Evolutionary conservation across 2,797 vertebrate genomes (phyloP).

Genomic region (Lacerta agilis): DNA sequence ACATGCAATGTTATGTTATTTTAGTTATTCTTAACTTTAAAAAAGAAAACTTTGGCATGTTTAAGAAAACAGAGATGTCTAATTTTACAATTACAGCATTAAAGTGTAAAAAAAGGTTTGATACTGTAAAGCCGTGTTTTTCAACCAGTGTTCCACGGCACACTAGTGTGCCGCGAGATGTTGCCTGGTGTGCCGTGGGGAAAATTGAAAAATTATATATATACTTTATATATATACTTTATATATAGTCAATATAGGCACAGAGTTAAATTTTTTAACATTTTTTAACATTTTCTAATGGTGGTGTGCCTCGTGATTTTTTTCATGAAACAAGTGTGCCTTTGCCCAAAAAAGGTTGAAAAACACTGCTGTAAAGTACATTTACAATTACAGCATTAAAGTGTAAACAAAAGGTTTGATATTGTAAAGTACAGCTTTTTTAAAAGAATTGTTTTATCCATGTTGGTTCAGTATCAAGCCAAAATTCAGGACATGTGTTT

Average conservation of each 20-base stretch:
- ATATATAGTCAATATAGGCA: no score
- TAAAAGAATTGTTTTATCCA: neutral
- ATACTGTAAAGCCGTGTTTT: neutral
- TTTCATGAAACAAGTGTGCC: no score
- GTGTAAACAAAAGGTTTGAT: neutral
- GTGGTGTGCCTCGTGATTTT: no score
- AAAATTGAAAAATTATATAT: no score
- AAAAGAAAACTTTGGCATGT: slow-evolving; percentile 34
- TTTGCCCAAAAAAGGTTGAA: no score
- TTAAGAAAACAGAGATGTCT: neutral
- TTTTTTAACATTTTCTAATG: no score
- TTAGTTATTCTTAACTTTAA: neutral
- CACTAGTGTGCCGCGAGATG: no score
- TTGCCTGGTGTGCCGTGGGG: no score
- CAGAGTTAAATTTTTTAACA: no score
- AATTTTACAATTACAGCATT: fast-evolving
- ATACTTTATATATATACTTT: no score
- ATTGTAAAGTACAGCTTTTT: neutral
- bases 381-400: fast-evolving
- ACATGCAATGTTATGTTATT: neutral
- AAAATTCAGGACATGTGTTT: slow-evolving; percentile 24
- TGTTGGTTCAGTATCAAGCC: slow-evolving; percentile 32
- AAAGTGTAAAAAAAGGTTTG: neutral
- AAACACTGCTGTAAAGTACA: no score
- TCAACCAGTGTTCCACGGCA: no score